Evolutionary conservation across 1,140 invertebrate species (phyloP), one percentile per base, ranked within the genome.

Genomic region (Scaptomyza graminum): DNA sequence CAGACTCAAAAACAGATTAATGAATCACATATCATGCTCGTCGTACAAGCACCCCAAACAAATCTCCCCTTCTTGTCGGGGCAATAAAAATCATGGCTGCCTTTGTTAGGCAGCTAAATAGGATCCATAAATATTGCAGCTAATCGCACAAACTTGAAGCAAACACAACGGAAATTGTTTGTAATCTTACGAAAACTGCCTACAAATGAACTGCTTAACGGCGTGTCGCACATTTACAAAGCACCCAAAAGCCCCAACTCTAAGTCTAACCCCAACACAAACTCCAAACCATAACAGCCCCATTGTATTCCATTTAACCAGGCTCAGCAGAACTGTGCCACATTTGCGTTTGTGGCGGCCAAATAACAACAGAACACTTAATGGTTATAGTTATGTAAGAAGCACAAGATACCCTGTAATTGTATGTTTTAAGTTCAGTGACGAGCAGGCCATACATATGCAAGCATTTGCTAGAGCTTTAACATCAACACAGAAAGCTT

Each of bases 131-230:
- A 87, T 88, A 73, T 50, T 22, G n/a, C 39, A 67, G 65, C 79
- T 87, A 88, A 87, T 87, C 82, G 79, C 66, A 78, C 74, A 62
- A 67, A 60, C 66, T 44, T 61, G 34, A 22, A 15, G 59, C 13
- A 49, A 60, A 66, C 55, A 51, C 74, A 65, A 60, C 63, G 61
- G 56, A 72, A 87, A 88, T 82, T 64, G 69, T 71, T 75, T 78
- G 82, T 73, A 79, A 82, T 88, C 75, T 72, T 69, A 87, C 82
- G 79, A 88, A 87, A 87, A 82, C 76, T 79, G 82, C 82, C 79
- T 87, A 87, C 82, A 87, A 87, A 87, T 87, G 82, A 87, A 88
- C 82, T 87, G 82, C 79, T 87, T 87, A 87, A 87, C 82, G 79
- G 82, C 50, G 83, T 87, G 82, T 88, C 83, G 78, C 82, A 39